Conservation (phyloP, 2,797 vertebrate genomes). For the Alauda arvensis region DNA sequence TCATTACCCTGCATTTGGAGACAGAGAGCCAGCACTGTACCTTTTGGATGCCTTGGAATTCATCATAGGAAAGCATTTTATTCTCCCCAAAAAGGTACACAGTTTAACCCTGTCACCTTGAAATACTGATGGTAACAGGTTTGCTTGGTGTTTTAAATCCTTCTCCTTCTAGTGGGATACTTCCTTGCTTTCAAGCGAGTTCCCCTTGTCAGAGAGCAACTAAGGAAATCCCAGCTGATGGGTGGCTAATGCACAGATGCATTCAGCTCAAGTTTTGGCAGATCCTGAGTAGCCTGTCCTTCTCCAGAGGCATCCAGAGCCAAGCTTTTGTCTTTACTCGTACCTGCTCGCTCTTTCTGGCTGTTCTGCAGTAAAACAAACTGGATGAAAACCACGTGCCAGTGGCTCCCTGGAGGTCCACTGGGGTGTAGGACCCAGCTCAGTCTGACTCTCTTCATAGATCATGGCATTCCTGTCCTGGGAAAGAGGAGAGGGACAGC, state of each 20-base stretch:
- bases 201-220: background rate
- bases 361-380: background rate
- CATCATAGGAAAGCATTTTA: conserved; percentile 57
- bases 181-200: background rate
- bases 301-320: background rate
- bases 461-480: background rate
- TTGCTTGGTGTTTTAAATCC: background rate
- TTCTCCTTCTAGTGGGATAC: background rate
- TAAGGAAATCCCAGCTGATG: background rate
- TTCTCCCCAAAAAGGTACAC: conserved; percentile 13
- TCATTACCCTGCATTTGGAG: conserved; percentile 63
- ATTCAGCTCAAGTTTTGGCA: background rate
- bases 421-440: background rate
- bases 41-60: conserved; percentile 56
- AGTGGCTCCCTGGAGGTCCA: background rate
- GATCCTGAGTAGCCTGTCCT: background rate
- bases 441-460: background rate
- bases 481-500: background rate
- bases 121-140: background rate
- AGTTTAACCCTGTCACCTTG: conserved; percentile 51
- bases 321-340: background rate
- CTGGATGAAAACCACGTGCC: background rate
- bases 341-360: background rate
- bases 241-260: background rate
- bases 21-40: conserved; percentile 38